Evolutionary conservation across 2,113 vertebrate genomes (phyloP).

Genomic region (Lucifuga dentata): DNA sequence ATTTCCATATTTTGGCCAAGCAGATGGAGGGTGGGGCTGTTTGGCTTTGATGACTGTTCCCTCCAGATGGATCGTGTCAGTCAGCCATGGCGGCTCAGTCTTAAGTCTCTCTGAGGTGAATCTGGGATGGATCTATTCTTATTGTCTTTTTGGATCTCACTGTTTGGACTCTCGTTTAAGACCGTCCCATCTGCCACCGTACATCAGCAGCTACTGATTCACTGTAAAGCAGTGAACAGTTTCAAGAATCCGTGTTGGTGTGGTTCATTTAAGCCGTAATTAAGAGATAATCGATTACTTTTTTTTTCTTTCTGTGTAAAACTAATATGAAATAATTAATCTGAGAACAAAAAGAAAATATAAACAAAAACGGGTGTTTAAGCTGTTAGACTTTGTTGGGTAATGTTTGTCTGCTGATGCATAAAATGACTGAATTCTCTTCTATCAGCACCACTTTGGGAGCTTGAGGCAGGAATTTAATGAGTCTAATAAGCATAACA

Average conservation of each 20-base stretch:
- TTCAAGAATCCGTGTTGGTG: constrained; percentile 27
- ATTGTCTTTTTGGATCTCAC: constrained; percentile 36
- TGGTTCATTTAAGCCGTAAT: constrained; percentile 13
- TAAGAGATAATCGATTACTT: background rate
- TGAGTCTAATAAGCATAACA: constrained; percentile 59
- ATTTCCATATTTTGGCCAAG: constrained; percentile 59
- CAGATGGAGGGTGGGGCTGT: constrained; percentile 68
- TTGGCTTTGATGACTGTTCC: constrained; percentile 59
- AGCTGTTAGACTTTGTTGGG: constrained; percentile 38
- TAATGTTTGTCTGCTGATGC: constrained; percentile 51
- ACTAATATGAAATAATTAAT: constrained; percentile 22
- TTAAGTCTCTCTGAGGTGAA: constrained; percentile 53
- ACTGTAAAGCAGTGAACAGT: constrained; percentile 43
- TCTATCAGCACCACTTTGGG: constrained; percentile 20
- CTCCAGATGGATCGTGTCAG: constrained; percentile 74
- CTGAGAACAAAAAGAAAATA: constrained; percentile 27
- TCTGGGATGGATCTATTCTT: constrained; percentile 35
- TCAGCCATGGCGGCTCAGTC: constrained; percentile 57
- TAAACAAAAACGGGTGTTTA: constrained; percentile 41
- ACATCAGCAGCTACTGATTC: constrained; percentile 17
- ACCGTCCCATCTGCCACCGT: constrained; percentile 54
- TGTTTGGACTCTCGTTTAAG: constrained; percentile 63
- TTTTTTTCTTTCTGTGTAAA: background rate
- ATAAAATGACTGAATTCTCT: constrained; percentile 48
- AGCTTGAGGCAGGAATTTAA: constrained; percentile 54